Conservation (phyloP, 2,797 vertebrate genomes). For the Neosilurus hyrtlii region DNA sequence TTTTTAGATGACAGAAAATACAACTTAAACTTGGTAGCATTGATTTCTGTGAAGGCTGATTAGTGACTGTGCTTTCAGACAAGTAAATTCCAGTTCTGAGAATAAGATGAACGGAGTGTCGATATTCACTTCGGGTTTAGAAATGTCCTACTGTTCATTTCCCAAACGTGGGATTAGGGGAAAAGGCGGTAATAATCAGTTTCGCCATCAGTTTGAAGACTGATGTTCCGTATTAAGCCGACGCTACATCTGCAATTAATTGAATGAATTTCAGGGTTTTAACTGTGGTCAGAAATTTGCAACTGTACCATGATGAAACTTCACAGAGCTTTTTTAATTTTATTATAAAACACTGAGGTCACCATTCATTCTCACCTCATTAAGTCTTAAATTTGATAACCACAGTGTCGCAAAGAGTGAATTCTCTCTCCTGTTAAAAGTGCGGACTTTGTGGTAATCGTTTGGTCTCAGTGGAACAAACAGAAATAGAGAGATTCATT, state of each 20-base stretch:
- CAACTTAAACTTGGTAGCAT: constrained; percentile 30
- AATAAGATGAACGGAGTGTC: not conserved
- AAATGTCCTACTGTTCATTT: not conserved
- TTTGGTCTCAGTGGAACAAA: not conserved
- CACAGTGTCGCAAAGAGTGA: not conserved
- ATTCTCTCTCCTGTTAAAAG: not conserved
- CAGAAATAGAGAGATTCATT: not conserved
- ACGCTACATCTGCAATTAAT: not conserved
- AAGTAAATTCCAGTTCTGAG: not conserved
- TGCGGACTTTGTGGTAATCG: no score
- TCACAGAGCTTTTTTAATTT: not conserved
- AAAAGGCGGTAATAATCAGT: not conserved
- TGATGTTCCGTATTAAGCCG: not conserved
- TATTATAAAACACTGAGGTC: not conserved
- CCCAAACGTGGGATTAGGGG: not conserved
- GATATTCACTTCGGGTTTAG: not conserved
- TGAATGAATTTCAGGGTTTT: not conserved
- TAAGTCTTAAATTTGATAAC: not conserved
- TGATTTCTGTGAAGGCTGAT: not conserved
- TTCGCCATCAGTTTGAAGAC: not conserved
- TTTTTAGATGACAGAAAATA: constrained; percentile 23
- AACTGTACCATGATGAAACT: not conserved
- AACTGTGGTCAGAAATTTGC: not conserved
- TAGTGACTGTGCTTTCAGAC: not conserved
- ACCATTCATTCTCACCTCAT: not conserved